Conservation (phyloP, 2,113 vertebrate genomes). For the Notothenia rossii region DNA sequence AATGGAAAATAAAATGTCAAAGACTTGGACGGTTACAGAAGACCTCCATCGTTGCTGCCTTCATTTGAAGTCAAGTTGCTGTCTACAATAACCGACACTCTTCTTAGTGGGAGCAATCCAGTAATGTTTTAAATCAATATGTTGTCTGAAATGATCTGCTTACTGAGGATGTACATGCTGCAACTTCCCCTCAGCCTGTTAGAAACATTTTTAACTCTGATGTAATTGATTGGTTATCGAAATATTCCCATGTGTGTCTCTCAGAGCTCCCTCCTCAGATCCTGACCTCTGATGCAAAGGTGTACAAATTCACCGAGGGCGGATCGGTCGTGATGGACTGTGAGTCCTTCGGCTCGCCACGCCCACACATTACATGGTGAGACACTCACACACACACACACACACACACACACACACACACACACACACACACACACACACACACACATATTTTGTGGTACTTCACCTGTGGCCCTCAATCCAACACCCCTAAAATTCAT, state of each 20-base stretch:
- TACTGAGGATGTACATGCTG: conserved; percentile 63
- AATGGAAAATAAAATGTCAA: no score
- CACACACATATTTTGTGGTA: no score
- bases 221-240: not conserved
- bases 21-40: no score
- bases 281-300: conserved; percentile 79
- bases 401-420: not conserved
- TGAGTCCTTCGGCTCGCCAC: conserved; percentile 87
- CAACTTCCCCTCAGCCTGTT: not conserved
- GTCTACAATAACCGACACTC: no score
- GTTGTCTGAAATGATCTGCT: no score
- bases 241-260: not conserved
- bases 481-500: no score
- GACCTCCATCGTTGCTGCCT: no score
- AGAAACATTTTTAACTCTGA: not conserved
- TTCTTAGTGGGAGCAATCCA: no score
- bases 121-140: no score
- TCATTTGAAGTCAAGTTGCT: no score
- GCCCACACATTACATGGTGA: conserved; percentile 88
- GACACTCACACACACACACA: conserved; percentile 34
- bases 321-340: conserved; percentile 79
- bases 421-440: no score
- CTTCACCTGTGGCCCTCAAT: no score
- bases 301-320: conserved; percentile 83
- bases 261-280: conserved; percentile 90